phyloP scores from a whole-genome alignment of 2,888 invertebrate genomes.

The Tetranychus piercei region DNA sequence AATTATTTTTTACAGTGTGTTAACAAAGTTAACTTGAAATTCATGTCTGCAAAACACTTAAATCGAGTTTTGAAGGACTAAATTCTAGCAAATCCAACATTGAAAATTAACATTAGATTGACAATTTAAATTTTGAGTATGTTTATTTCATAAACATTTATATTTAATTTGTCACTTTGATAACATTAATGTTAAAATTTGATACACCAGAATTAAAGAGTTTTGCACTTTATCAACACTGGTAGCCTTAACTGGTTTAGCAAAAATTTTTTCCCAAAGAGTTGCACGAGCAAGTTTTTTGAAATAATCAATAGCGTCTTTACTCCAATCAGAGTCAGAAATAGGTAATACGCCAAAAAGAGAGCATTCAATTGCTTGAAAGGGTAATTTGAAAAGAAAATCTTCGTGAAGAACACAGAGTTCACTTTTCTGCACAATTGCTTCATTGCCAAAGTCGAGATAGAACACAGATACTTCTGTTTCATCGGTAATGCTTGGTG shows the following conservation, averaged over 20 bases:
- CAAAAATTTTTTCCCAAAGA: neutral
- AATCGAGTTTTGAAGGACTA: too few species aligned
- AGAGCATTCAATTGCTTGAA: slow-evolving; percentile 11
- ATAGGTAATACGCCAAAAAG: neutral
- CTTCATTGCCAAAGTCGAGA: slow-evolving; percentile 11
- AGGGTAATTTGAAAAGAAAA: neutral
- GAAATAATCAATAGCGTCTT: slow-evolving; percentile 8
- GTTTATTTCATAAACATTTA: too few species aligned
- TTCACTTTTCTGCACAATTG: neutral
- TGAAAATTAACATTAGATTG: too few species aligned
- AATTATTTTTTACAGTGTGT: too few species aligned
- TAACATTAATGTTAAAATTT: too few species aligned
- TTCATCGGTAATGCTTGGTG: neutral
- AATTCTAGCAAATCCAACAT: too few species aligned
- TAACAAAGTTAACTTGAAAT: too few species aligned
- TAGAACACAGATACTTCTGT: slow-evolving; percentile 1
- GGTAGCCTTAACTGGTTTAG: neutral
- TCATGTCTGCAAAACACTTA: too few species aligned
- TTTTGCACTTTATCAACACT: neutral
- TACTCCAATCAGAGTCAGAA: neutral
- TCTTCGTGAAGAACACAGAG: slow-evolving; percentile 2
- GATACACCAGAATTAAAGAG: too few species aligned
- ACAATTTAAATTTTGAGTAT: too few species aligned
- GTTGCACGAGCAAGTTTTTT: neutral
- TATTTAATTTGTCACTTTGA: too few species aligned